These are phyloP conservation scores for Hypanus sabinus DNA, from an alignment of 2,113 vertebrate genomes.

Conservation along the genomic window DNA sequence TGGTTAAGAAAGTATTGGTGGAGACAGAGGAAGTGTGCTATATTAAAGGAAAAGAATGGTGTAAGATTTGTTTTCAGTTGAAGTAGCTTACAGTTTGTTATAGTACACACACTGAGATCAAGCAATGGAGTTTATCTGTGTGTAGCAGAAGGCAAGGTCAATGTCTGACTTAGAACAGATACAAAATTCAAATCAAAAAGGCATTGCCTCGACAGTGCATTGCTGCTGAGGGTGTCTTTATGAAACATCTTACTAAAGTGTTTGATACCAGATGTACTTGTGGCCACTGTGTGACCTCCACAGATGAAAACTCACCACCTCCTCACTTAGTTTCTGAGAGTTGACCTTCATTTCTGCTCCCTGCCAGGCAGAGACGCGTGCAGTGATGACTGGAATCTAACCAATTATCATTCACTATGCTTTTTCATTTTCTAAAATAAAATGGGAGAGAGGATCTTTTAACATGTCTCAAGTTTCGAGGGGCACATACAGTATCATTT, in stretches of 20 bases:
- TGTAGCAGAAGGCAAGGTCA: not conserved
- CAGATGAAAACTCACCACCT: not conserved
- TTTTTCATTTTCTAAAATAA: not conserved
- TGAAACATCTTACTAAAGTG: not conserved
- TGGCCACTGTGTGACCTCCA: not conserved
- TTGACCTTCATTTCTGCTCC: not conserved
- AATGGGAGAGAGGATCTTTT: not conserved
- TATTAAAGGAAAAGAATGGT: not conserved
- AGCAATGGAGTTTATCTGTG: not conserved
- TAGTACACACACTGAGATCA: not conserved
- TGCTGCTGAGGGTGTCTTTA: not conserved
- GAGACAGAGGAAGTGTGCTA: not conserved
- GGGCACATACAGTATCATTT: not conserved
- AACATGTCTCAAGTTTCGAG: not conserved
- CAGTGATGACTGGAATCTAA: not conserved
- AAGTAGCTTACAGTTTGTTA: not conserved
- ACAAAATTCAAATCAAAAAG: not conserved
- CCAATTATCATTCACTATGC: not conserved
- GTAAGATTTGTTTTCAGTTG: not conserved
- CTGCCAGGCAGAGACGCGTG: not conserved
- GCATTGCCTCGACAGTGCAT: not conserved
- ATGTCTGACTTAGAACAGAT: not conserved
- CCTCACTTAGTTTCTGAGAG: not conserved
- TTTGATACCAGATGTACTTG: not conserved
- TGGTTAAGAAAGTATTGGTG: not conserved